Percentiles rank a stretch among this genome's conserved stretches.
These are phyloP conservation scores for Sphaerophoria taeniata DNA, from an alignment of 2,888 invertebrate genomes.

Conservation along the genomic window DNA sequence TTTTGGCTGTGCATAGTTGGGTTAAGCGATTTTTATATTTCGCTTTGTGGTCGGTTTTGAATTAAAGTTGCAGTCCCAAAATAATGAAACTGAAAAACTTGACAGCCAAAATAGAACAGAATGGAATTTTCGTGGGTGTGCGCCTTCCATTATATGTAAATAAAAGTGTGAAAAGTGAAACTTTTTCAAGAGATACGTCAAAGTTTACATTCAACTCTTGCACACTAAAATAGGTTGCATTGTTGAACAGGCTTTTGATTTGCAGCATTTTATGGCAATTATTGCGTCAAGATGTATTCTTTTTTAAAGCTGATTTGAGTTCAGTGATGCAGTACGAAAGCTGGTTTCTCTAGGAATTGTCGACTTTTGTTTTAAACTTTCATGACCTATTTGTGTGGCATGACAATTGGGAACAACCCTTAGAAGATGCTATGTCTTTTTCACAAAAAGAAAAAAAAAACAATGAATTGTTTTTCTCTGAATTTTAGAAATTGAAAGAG, in stretches of 20 bases:
- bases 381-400: slow-evolving; percentile 58
- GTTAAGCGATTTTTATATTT: too few relatives aligned
- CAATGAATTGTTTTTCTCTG: background rate
- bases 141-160: background rate
- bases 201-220: background rate
- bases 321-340: slow-evolving; percentile 2
- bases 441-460: background rate
- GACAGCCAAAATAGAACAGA: slow-evolving; percentile 13
- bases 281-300: background rate
- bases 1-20: too few relatives aligned
- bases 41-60: background rate
- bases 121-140: slow-evolving; percentile 56
- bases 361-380: slow-evolving; percentile 24
- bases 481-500: too few relatives aligned
- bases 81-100: background rate
- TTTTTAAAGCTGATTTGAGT: slow-evolving; percentile 23
- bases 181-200: slow-evolving; percentile 18
- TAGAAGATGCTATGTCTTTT: slow-evolving; percentile 28
- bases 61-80: background rate
- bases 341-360: slow-evolving; percentile 11
- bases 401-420: slow-evolving; percentile 43
- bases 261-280: slow-evolving; percentile 29
- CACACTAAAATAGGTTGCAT: slow-evolving; percentile 20
- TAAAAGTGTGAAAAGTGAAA: slow-evolving; percentile 64
- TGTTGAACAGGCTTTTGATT: background rate